These are phyloP conservation scores for Megalurothrips usitatus DNA, from an alignment of 2,888 invertebrate species.

Conservation along the genomic window DNA sequence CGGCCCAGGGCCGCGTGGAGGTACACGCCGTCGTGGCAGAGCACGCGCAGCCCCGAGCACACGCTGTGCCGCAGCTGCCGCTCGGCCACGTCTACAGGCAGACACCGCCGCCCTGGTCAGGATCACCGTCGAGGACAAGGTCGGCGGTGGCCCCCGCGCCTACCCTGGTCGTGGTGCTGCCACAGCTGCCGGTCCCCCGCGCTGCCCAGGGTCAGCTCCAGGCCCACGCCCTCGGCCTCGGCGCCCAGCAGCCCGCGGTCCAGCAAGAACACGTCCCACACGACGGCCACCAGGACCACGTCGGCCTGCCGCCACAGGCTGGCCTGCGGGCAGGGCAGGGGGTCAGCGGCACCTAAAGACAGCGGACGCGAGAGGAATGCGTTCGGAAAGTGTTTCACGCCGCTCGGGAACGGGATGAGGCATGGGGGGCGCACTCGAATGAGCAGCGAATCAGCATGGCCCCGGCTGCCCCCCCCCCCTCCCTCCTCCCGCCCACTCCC, in stretches of 20 bases:
- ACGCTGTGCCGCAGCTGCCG: slow-evolving; percentile 36
- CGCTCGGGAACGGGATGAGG: too few relatives aligned
- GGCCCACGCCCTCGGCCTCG: slow-evolving; percentile 41
- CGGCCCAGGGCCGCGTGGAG: slow-evolving; percentile 43
- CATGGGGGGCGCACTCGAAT: too few relatives aligned
- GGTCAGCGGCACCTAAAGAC: neutral
- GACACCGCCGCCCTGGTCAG: too few relatives aligned
- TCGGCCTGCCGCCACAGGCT: slow-evolving; percentile 47
- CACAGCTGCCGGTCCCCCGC: slow-evolving; percentile 42
- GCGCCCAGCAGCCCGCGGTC: slow-evolving; percentile 45
- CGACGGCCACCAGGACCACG: slow-evolving; percentile 48
- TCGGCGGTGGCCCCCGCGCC: too few relatives aligned
- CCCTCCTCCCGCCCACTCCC: neutral
- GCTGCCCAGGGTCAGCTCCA: slow-evolving; percentile 50
- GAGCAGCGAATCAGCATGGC: neutral
- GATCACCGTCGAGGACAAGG: too few relatives aligned
- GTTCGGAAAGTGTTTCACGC: too few relatives aligned
- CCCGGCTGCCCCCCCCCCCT: neutral
- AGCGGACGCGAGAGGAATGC: neutral
- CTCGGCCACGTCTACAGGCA: slow-evolving; percentile 39
- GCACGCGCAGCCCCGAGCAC: slow-evolving; percentile 45
- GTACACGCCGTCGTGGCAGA: slow-evolving; percentile 45
- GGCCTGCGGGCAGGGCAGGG: slow-evolving; percentile 40
- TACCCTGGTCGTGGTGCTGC: neutral
- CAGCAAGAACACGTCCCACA: slow-evolving; percentile 50